These are phyloP conservation scores for Caenorhabditis zanzibari DNA, from an alignment of 2,888 invertebrate genomes.

Conservation along the genomic window DNA sequence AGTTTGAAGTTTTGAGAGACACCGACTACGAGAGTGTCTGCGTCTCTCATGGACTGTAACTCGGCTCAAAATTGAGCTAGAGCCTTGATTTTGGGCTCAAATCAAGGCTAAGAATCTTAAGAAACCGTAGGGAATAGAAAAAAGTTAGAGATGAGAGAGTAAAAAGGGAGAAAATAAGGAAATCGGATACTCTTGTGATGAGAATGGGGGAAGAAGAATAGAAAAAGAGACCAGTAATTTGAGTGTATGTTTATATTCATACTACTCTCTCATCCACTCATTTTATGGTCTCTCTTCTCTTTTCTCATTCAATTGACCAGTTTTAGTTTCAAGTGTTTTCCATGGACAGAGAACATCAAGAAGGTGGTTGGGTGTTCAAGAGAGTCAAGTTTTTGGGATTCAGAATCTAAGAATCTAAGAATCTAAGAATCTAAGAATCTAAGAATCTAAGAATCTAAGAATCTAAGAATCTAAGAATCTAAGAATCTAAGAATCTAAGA, in stretches of 20 bases:
- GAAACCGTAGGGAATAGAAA: background rate
- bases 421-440: too few relatives aligned
- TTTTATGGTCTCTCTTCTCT: slow-evolving; percentile 1
- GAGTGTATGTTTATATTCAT: slow-evolving; percentile 48
- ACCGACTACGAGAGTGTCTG: too few relatives aligned
- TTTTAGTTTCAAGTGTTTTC: slow-evolving; percentile 56
- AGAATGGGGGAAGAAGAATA: background rate
- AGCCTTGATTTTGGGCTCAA: too few relatives aligned
- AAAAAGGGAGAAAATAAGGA: slow-evolving; percentile 3
- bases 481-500: background rate
- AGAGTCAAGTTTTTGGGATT: background rate
- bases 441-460: background rate
- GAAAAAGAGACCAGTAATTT: slow-evolving; percentile 51
- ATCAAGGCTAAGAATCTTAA: background rate
- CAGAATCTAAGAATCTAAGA: too few relatives aligned
- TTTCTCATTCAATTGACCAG: slow-evolving; percentile 2
- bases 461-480: background rate
- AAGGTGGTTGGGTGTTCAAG: background rate
- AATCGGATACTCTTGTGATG: slow-evolving; percentile 29
- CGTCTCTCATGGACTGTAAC: too few relatives aligned
- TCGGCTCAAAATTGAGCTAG: too few relatives aligned
- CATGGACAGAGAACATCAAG: background rate
- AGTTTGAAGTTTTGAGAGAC: too few relatives aligned
- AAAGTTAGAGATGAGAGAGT: slow-evolving; percentile 14
- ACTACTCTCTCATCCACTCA: slow-evolving; percentile 6